A percentile compares a stretch with the other conserved stretches of the same genome.
These are phyloP conservation scores for Vidua chalybeata DNA, from an alignment of 2,113 vertebrate species.

Conservation along the genomic window DNA sequence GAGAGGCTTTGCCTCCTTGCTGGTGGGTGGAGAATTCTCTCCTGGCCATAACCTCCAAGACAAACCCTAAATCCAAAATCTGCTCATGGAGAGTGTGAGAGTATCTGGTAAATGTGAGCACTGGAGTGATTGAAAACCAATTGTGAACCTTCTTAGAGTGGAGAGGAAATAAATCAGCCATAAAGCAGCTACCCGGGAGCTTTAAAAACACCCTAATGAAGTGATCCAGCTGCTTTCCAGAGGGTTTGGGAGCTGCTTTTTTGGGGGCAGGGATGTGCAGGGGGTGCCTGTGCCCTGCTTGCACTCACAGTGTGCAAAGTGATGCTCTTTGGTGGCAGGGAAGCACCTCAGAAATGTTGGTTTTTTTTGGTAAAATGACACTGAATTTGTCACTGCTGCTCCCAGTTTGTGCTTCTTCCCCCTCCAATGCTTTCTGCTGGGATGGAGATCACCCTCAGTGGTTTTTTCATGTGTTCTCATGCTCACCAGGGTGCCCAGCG, in stretches of 20 bases:
- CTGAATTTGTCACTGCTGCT: neutral
- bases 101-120: neutral
- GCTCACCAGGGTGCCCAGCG: fast-evolving
- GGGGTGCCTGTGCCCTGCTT: neutral
- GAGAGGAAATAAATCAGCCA: neutral
- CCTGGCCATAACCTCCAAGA: neutral
- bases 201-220: neutral
- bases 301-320: fast-evolving
- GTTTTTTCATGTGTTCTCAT: fast-evolving
- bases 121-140: neutral
- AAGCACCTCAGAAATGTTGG: neutral
- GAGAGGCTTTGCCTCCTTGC: neutral
- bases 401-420: neutral
- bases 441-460: fast-evolving
- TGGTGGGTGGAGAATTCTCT: neutral
- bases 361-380: neutral
- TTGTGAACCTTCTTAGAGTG: fast-evolving
- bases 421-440: neutral
- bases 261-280: neutral
- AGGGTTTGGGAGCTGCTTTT: neutral
- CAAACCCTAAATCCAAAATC: neutral
- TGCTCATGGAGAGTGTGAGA: neutral
- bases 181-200: neutral
- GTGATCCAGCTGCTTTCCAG: neutral
- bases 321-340: too few species aligned